phyloP scores from a whole-genome alignment of 2,113 vertebrate species.

The Acanthisitta chloris region DNA sequence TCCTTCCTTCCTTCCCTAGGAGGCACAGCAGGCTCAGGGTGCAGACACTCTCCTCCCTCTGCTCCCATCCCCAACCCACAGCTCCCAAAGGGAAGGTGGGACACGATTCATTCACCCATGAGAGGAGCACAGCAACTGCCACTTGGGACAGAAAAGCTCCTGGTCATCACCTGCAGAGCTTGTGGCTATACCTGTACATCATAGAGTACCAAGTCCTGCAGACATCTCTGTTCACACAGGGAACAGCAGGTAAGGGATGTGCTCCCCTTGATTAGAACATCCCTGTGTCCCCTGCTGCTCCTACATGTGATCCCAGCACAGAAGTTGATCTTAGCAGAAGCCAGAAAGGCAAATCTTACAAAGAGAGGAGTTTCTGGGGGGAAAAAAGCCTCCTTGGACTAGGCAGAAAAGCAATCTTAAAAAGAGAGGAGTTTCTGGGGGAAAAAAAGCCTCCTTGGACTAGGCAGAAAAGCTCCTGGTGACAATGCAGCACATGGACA shows the following conservation, averaged over 20 bases:
- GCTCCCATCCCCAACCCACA: not conserved
- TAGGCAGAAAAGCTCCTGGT: not conserved
- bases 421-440: not conserved
- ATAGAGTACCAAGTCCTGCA: accelerated
- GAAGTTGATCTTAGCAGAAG: not conserved
- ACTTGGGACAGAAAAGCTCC: not conserved
- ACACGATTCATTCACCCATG: accelerated
- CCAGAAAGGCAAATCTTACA: not conserved
- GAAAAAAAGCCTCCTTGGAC: not conserved
- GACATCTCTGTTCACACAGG: not conserved
- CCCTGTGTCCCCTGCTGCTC: not conserved
- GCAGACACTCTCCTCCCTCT: not conserved
- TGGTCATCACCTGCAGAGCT: accelerated
- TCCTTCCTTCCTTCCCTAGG: not conserved
- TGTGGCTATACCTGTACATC: accelerated
- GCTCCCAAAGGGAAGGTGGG: not conserved
- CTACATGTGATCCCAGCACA: accelerated
- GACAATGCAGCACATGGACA: accelerated
- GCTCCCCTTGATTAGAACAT: accelerated
- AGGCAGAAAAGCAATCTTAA: not conserved
- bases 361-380: not conserved
- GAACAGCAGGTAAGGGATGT: not conserved
- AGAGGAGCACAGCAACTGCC: not conserved
- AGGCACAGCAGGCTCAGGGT: accelerated
- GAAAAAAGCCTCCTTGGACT: not conserved